A percentile compares a stretch with the other conserved stretches of the same genome.
These are phyloP conservation scores for Stegodyphus mimosarum DNA, from an alignment of 1,140 invertebrate species.

Conservation along the genomic window DNA sequence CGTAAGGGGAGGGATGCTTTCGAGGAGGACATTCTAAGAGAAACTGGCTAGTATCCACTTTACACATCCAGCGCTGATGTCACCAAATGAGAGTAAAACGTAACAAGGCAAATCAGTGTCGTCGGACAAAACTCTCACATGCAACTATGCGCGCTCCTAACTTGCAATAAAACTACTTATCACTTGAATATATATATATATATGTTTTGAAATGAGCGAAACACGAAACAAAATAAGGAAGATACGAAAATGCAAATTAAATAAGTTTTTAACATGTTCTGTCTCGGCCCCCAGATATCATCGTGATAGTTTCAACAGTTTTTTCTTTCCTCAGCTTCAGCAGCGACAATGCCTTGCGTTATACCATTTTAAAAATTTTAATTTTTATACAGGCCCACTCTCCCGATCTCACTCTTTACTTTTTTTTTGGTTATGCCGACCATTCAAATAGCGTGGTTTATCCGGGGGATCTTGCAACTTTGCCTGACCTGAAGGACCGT, in stretches of 20 bases:
- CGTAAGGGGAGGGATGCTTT: too few relatives aligned
- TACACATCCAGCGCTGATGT: too few relatives aligned
- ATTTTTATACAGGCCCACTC: not conserved
- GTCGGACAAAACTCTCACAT: too few relatives aligned
- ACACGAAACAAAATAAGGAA: not conserved
- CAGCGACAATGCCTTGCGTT: too few relatives aligned
- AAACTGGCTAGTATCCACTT: too few relatives aligned
- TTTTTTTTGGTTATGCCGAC: not conserved
- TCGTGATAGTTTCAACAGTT: not conserved
- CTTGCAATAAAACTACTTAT: not conserved
- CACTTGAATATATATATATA: not conserved
- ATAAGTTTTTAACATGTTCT: not conserved
- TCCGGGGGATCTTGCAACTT: not conserved
- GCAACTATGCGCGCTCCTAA: too few relatives aligned
- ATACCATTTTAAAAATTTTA: too few relatives aligned
- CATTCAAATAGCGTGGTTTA: not conserved
- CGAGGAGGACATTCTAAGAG: too few relatives aligned
- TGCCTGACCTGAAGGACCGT: not conserved
- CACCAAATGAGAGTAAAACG: too few relatives aligned
- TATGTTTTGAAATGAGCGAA: not conserved
- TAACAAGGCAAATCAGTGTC: too few relatives aligned
- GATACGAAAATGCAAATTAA: not conserved
- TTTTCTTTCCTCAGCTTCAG: not conserved
- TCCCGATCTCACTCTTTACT: not conserved
- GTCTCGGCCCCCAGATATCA: not conserved